These are phyloP conservation scores for Siphlonurus alternatus DNA, from an alignment of 2,888 invertebrate genomes.

Conservation along the genomic window DNA sequence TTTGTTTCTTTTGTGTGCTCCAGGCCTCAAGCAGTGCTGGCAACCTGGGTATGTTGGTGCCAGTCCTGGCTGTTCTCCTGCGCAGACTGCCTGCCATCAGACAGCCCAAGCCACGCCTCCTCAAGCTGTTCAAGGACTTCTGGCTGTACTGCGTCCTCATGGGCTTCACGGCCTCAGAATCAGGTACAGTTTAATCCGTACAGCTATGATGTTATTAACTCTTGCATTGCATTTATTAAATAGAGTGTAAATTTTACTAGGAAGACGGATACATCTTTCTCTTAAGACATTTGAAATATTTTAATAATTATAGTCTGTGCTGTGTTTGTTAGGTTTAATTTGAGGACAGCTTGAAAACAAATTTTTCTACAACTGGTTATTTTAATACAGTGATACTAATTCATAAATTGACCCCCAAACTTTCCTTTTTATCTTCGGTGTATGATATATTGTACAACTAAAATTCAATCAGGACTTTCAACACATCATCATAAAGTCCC, in stretches of 20 bases:
- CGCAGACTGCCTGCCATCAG: constrained; percentile 76
- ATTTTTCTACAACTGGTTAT: no score
- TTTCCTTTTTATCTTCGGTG: no score
- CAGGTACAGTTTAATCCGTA: constrained; percentile 28
- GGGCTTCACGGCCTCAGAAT: constrained; percentile 83
- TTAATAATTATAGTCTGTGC: not conserved
- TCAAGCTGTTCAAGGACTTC: constrained; percentile 96
- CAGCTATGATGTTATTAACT: not conserved
- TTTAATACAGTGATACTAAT: no score
- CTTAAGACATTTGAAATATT: not conserved
- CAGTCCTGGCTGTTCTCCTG: constrained; percentile 86
- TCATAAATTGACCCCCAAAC: no score
- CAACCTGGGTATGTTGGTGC: constrained; percentile 92
- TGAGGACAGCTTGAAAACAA: no score
- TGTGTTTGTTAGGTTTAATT: no score
- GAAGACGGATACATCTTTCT: no score
- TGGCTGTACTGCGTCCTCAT: constrained; percentile 99
- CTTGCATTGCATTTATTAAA: not conserved
- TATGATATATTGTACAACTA: no score
- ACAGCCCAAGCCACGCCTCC: constrained; percentile 76
- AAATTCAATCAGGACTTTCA: no score
- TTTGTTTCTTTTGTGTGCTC: constrained; percentile 15
- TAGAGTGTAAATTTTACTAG: not conserved
- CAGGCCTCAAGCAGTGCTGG: constrained; percentile 93
- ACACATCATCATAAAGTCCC: no score